Base-by-base conservation (phyloP, 30 jellyfish, hydroid and myxozoan species). In the Euphysa ruthae region DNA sequence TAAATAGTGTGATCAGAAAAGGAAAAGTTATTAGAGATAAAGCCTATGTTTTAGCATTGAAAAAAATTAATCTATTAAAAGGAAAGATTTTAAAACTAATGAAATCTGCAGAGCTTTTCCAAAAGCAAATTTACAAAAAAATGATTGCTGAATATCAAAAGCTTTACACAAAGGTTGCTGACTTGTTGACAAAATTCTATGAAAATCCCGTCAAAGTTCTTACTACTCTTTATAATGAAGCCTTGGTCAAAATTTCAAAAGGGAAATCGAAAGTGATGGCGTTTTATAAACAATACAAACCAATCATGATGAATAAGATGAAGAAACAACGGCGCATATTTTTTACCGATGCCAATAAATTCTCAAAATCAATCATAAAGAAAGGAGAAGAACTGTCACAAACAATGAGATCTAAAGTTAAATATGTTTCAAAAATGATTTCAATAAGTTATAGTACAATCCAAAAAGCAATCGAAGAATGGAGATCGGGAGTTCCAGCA, bases 1-100 rank as follows among this genome's bases (percentile, higher is more conserved):
- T 82, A 6, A 32, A 55, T 4, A 75, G 70, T 32, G 55, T 84
- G 69, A 66, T 75, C 80, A 61, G 19, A 49, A 74, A 76, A 21
- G 88, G 74, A 14, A 61, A 27, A 27, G 20, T n/a, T n/a, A n/a
- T n/a, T n/a, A n/a, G n/a, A n/a, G n/a, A n/a, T n/a, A n/a, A n/a
- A n/a, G n/a, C n/a, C n/a, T n/a, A n/a, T n/a, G n/a, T n/a, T n/a
- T n/a, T n/a, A n/a, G n/a, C n/a, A n/a, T n/a, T n/a, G n/a, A n/a
- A n/a, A n/a, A n/a, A n/a, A n/a, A n/a, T n/a, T n/a, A n/a, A n/a
- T n/a, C n/a, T n/a, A n/a, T n/a, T n/a, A n/a, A n/a, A n/a, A n/a
- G n/a, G n/a, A n/a, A n/a, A n/a, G n/a, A n/a, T n/a, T n/a, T n/a
- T n/a, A n/a, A n/a, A n/a, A n/a, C n/a, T n/a, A n/a, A n/a, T n/a